These are phyloP conservation scores for Hapalemur alaotrensis DNA, from an alignment of 2,797 vertebrate genomes.

Conservation along the genomic window DNA sequence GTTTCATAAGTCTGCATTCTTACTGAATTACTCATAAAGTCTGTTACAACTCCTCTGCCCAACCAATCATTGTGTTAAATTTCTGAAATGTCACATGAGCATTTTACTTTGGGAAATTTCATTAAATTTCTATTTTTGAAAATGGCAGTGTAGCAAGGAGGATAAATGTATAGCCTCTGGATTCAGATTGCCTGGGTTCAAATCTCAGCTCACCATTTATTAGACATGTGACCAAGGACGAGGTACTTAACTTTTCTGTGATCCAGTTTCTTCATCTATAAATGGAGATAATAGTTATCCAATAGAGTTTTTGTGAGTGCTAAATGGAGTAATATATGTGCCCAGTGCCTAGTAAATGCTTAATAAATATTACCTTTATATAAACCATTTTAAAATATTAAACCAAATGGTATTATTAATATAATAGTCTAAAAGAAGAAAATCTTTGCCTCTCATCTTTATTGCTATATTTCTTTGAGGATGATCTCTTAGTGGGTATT, in stretches of 20 bases:
- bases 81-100: background rate
- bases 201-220: background rate
- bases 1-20: background rate
- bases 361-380: background rate
- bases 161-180: background rate
- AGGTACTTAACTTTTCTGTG: background rate
- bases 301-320: background rate
- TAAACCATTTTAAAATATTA: constrained; percentile 7
- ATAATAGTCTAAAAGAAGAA: constrained; percentile 2
- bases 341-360: background rate
- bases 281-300: background rate
- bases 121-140: background rate
- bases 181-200: background rate
- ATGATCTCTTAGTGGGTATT: background rate
- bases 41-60: background rate
- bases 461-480: background rate
- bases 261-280: constrained; percentile 6
- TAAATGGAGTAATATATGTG: background rate
- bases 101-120: constrained; percentile 8
- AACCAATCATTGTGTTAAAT: background rate
- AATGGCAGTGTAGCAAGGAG: background rate
- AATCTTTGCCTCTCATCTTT: background rate
- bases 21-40: background rate
- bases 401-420: background rate
- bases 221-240: background rate